These are phyloP conservation scores for Aspidiotus destructor DNA, from an alignment of 2,888 invertebrate genomes.

Conservation along the genomic window DNA sequence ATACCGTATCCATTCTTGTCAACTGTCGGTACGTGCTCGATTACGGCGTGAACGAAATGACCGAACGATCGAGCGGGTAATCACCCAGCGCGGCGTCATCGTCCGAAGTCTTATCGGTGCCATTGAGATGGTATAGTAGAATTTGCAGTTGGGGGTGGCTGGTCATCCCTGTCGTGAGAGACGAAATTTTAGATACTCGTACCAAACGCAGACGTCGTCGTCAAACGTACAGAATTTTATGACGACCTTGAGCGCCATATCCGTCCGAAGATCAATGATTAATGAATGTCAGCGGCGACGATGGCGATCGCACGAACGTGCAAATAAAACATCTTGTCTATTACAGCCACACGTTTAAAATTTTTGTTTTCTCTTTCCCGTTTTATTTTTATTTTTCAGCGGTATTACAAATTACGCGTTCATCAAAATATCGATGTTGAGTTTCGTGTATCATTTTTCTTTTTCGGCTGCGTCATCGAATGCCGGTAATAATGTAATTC, in stretches of 20 bases:
- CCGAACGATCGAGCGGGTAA: too few species aligned
- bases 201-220: too few species aligned
- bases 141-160: too few species aligned
- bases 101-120: too few species aligned
- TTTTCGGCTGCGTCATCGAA: background rate
- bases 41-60: too few species aligned
- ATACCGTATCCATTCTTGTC: too few species aligned
- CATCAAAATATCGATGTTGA: background rate
- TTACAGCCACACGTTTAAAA: background rate
- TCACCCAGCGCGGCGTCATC: too few species aligned
- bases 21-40: too few species aligned
- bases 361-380: too few species aligned
- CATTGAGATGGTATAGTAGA: too few species aligned
- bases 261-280: slow-evolving; percentile 2
- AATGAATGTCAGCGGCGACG: slow-evolving; percentile 4
- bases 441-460: slow-evolving; percentile 3
- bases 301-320: background rate
- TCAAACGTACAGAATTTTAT: background rate
- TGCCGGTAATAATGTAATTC: background rate
- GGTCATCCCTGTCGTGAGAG: too few species aligned
- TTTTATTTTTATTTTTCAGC: background rate
- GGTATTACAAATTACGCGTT: background rate
- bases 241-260: slow-evolving; percentile 1
- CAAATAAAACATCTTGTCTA: background rate
- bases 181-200: too few species aligned